Percentiles rank a stretch among this genome's conserved stretches.
Conservation (phyloP, 2,797 vertebrate genomes). For the Clarias fuscus region DNA sequence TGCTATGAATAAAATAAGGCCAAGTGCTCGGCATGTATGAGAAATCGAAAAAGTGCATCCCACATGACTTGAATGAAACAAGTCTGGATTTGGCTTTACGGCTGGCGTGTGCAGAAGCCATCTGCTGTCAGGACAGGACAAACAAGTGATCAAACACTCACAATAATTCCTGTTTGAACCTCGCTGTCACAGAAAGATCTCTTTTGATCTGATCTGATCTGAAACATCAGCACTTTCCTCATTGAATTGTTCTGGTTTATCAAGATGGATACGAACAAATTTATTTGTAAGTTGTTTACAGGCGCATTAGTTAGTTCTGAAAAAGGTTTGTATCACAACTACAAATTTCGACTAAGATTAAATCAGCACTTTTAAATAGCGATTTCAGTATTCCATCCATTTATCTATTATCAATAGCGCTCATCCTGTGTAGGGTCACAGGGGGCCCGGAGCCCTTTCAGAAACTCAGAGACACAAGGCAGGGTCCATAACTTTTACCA, state of each 20-base stretch:
- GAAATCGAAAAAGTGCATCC: neutral
- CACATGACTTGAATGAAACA: neutral
- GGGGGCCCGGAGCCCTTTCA: too few relatives aligned
- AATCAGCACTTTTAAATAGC: too few relatives aligned
- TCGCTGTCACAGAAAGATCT: neutral
- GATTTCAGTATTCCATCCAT: too few relatives aligned
- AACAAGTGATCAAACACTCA: neutral
- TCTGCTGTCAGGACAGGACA: neutral
- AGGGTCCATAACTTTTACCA: too few relatives aligned
- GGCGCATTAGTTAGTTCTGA: neutral
- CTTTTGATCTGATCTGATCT: neutral
- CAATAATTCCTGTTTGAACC: neutral
- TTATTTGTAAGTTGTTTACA: neutral
- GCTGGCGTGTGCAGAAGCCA: neutral
- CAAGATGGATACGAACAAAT: neutral
- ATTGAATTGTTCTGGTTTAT: neutral
- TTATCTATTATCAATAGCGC: too few relatives aligned
- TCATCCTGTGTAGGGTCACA: too few relatives aligned
- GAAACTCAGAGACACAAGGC: too few relatives aligned
- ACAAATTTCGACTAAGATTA: too few relatives aligned
- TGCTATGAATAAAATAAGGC: constrained; percentile 17
- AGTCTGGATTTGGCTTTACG: neutral
- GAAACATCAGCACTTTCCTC: neutral
- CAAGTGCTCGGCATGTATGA: neutral
- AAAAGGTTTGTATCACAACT: neutral